These are phyloP conservation scores for Siphamia tubifer DNA, from an alignment of 2,113 vertebrate genomes.

Conservation along the genomic window DNA sequence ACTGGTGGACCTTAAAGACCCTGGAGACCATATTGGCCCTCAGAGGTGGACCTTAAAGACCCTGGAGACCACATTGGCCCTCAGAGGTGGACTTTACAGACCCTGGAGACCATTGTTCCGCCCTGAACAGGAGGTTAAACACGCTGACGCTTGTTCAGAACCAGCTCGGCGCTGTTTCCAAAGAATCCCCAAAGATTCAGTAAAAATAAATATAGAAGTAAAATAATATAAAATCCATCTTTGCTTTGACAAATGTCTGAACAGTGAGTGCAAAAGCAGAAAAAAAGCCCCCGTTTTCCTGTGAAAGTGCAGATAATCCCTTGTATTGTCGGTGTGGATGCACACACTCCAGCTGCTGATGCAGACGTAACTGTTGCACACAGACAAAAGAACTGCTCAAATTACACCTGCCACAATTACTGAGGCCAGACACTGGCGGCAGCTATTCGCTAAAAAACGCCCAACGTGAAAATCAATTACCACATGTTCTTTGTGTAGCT, in stretches of 20 bases:
- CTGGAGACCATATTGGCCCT: no score
- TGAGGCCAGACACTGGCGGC: slow-evolving; percentile 52
- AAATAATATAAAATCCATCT: slow-evolving; percentile 37
- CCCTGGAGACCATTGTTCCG: no score
- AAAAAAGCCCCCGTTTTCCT: slow-evolving; percentile 45
- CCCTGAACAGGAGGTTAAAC: slow-evolving; percentile 59
- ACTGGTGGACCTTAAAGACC: no score
- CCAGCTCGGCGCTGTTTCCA: slow-evolving; percentile 40
- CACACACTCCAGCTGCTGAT: slow-evolving; percentile 36
- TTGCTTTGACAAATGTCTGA: slow-evolving; percentile 41
- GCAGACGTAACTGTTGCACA: slow-evolving; percentile 69
- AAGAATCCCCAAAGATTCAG: slow-evolving; percentile 55
- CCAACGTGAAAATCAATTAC: slow-evolving; percentile 59
- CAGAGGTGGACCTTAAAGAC: no score
- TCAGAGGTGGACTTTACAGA: no score
- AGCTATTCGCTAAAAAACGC: slow-evolving; percentile 65
- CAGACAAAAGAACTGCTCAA: slow-evolving; percentile 73
- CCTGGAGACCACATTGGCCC: no score
- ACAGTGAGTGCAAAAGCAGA: slow-evolving; percentile 11
- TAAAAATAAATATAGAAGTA: background rate
- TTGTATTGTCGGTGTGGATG: slow-evolving; percentile 54
- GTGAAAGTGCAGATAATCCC: slow-evolving; percentile 53
- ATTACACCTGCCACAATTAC: slow-evolving; percentile 75
- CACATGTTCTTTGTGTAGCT: slow-evolving; percentile 49
- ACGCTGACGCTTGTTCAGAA: slow-evolving; percentile 18